Base-by-base conservation (phyloP, 2,888 invertebrate species). In the Himalopsyche anomala region DNA sequence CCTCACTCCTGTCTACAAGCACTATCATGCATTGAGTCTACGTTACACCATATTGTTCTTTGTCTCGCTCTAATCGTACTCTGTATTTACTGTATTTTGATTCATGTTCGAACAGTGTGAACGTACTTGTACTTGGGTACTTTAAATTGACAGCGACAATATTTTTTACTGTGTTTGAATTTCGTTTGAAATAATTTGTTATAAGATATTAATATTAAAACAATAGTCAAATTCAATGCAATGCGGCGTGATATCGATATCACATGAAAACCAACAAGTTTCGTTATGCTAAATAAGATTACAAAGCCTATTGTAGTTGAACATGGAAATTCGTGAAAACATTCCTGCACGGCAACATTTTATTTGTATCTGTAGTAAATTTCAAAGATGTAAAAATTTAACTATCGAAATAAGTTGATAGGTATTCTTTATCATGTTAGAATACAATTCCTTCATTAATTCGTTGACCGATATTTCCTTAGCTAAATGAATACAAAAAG, bases 401-500 rank as follows among this genome's bases (percentile, higher is more conserved):
- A 51, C 15, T 81, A 81, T 51, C 45, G 81, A 81, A 81, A 54
- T 81, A 81, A 81, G 54, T 51, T 81, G 54, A 81, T 51, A 81
- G 19, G 36, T 42, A 54, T 54, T 81, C 19, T 51, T 51, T 42
- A 81, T 81, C 19, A 51, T 81, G 19, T 42, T 19, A 51, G 81
- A 19, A 51, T n/a, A 81, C 81, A 42, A 81, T 81, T 45, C n/a
- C 81, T 81, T 81, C 45, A 81, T 81, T 81, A 81, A 81, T 45
- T 51, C 81, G 28, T 15, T 81, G 81, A 81, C 54, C 74, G 74
- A 74, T 74, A 74, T 74, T 74, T 74, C 74, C 38, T 74, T 74
- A 74, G 74, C 36, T 74, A 74, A 74, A 81, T 81, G 81, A 81
- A 81, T 81, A 51, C 81, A 54, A 81, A 81, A 45, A 54, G 54